These are phyloP conservation scores for Apteryx mantelli DNA, from an alignment of 2,113 vertebrate species.

Conservation along the genomic window DNA sequence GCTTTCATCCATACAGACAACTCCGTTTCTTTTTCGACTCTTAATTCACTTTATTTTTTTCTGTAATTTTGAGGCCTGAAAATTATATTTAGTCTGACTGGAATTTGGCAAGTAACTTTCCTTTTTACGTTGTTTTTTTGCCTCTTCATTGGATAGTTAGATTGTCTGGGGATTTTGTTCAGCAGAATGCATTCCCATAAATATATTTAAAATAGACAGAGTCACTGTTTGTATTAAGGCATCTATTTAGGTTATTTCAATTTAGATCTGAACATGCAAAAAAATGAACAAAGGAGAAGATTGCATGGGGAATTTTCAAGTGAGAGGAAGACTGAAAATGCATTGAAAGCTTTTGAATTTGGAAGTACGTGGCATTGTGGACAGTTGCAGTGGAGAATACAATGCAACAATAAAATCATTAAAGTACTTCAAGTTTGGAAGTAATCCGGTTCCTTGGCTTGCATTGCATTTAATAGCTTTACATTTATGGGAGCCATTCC, in stretches of 20 bases:
- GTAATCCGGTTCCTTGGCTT: conserved; percentile 64
- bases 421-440: conserved; percentile 67
- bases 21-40: not conserved
- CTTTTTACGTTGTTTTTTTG: conserved; percentile 35
- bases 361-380: conserved; percentile 51
- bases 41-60: not conserved
- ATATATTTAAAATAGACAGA: conserved; percentile 49
- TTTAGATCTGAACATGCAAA: conserved; percentile 39
- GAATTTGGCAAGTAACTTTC: conserved; percentile 55
- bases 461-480: conserved; percentile 67
- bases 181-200: conserved; percentile 63
- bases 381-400: conserved; percentile 63
- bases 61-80: not conserved
- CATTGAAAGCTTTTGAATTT: conserved; percentile 61
- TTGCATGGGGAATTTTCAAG: not conserved
- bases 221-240: conserved; percentile 35
- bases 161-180: conserved; percentile 65
- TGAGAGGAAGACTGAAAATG: conserved; percentile 32
- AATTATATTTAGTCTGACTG: conserved; percentile 56
- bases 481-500: conserved; percentile 67
- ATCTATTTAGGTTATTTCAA: conserved; percentile 31
- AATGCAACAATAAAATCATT: conserved; percentile 73
- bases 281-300: not conserved
- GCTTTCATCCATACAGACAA: not conserved
- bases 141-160: conserved; percentile 29